Base-by-base conservation (phyloP, 1,140 invertebrate genomes). In the Chelonus insularis region DNA sequence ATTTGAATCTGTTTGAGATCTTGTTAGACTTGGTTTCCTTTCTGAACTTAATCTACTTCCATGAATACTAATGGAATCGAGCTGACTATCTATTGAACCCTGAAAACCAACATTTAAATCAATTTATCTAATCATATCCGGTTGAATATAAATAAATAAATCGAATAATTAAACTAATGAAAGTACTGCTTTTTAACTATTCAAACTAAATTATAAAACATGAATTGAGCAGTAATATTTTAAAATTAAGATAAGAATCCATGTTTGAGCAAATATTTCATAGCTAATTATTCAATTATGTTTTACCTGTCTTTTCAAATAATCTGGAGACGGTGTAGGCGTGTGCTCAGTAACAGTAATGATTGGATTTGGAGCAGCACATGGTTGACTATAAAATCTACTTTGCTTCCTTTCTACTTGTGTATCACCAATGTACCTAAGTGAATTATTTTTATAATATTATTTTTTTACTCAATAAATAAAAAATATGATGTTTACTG, bases 271-370 rank as follows among this genome's bases (percentile, higher is more conserved):
- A n/a, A n/a, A n/a, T n/a, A n/a, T 6, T 20, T 36, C 16, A 21
- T 41, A 36, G 2, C n/a, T 29, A 12, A 57, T 41, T 9, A 7
- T 21, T 8, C n/a, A 29, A 41, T 11, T 21, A 9, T 11, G 11
- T 32, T 8, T 14, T 78, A 93, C 92, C 82, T 91, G 90, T 81
- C 89, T 82, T 73, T 86, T 87, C 67, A 92, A 84, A 68, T 89
- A 93, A 71, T 94, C 92, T 1, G 91, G 91, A 1, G 91, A 94
- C 7, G 92, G 92, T 6, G 90, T 89, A 0, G 94, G 94, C 0
- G 93, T 96, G 72, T 97, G 94, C 75, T 96, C 94, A 1, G 96
- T 97, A 0, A 98, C 94, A 1, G 95, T 97, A 43, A 97, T 98
- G 54, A 97, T 96, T 0, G 95, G 96, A 82, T 96, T 96, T 37